Percentiles rank a stretch among this genome's conserved stretches.
Conservation (phyloP, 1,140 invertebrate species). For the Maconellicoccus hirsutus region DNA sequence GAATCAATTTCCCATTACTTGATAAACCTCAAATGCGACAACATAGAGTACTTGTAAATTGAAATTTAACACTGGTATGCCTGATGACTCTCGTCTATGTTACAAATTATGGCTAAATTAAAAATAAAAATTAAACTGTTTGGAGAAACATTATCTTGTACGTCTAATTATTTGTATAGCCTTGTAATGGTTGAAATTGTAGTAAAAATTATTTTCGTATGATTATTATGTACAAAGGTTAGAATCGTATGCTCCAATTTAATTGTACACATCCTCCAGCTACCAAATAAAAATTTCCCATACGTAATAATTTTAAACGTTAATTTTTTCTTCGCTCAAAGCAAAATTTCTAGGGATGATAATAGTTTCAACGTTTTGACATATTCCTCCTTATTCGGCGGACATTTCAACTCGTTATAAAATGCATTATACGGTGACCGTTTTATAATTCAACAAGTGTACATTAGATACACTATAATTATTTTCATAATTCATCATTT, state of each 20-base stretch:
- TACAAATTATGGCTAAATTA: not conserved
- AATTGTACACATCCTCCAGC: not conserved
- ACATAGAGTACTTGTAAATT: no score
- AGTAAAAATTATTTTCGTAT: not conserved
- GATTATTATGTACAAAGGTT: not conserved
- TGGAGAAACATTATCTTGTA: not conserved
- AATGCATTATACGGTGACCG: not conserved
- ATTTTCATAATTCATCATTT: conserved; percentile 1
- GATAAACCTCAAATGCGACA: no score
- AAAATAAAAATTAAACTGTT: not conserved
- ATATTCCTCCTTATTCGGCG: not conserved
- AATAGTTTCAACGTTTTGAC: not conserved
- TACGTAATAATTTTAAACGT: not conserved
- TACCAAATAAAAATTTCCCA: not conserved
- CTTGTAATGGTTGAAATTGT: not conserved
- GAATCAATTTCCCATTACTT: no score
- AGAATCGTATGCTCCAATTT: not conserved
- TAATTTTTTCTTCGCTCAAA: not conserved
- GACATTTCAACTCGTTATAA: not conserved
- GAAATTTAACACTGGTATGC: no score
- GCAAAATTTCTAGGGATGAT: not conserved
- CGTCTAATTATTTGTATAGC: conserved; percentile 1
- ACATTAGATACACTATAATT: not conserved
- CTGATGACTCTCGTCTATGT: not conserved
- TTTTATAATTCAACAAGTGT: not conserved